Conservation (phyloP, 1,140 invertebrate genomes). For the Bombus fervidus region DNA sequence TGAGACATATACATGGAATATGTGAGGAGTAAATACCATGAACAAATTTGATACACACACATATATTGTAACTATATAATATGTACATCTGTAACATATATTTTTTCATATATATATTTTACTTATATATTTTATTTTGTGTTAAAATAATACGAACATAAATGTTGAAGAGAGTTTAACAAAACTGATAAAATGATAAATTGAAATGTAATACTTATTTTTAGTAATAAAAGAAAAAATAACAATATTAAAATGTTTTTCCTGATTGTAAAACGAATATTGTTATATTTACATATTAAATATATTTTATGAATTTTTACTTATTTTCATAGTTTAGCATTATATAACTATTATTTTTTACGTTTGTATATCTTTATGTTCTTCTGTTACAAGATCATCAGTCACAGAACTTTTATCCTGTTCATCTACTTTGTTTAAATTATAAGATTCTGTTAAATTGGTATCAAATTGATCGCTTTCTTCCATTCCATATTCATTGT, state of each 20-base stretch:
- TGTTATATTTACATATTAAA: background rate
- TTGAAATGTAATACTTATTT: conserved; percentile 3
- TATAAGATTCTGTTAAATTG: background rate
- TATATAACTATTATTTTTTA: background rate
- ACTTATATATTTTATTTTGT: conserved; percentile 73
- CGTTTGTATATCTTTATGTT: background rate
- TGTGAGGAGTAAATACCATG: conserved; percentile 6
- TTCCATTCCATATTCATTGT: too few relatives aligned
- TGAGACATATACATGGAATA: conserved; percentile 1
- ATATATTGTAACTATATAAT: conserved; percentile 39
- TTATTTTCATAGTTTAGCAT: background rate
- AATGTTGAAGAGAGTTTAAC: background rate
- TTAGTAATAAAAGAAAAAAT: conserved; percentile 6
- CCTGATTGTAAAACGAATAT: background rate
- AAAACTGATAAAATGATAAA: background rate
- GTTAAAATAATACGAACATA: conserved; percentile 53
- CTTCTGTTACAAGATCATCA: background rate
- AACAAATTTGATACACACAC: background rate
- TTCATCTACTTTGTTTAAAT: background rate
- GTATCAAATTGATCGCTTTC: background rate
- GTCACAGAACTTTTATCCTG: background rate
- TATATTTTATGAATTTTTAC: background rate
- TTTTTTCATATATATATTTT: conserved; percentile 77
- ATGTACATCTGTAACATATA: conserved; percentile 72
- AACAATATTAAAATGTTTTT: conserved; percentile 2